Conservation (phyloP, 1,140 invertebrate species). For the Limonius californicus region DNA sequence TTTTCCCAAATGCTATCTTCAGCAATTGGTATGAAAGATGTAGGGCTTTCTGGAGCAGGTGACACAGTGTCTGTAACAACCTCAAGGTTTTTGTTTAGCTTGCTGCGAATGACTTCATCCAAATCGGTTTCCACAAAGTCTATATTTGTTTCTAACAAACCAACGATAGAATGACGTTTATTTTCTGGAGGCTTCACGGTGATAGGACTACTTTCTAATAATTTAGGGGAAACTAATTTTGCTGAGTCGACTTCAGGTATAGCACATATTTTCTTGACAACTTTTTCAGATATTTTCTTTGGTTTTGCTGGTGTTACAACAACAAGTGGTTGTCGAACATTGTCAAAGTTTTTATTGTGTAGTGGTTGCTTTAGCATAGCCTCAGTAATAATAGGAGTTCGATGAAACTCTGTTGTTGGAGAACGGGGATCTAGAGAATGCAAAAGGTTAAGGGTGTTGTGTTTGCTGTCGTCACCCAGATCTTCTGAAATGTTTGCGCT, state of each 20-base stretch:
- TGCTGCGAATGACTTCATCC: conserved; percentile 23
- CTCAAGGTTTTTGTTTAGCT: neutral
- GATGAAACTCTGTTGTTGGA: conserved; percentile 47
- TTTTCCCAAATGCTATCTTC: too few species aligned
- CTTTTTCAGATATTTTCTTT: neutral
- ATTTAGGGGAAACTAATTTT: conserved; percentile 26
- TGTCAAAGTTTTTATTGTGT: conserved; percentile 40
- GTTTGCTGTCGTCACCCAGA: conserved; percentile 22
- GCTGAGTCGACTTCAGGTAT: neutral
- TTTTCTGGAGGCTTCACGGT: conserved; percentile 21
- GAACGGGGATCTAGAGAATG: conserved; percentile 53
- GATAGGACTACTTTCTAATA: conserved; percentile 30
- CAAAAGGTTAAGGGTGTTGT: conserved; percentile 26
- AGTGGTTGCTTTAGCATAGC: conserved; percentile 24
- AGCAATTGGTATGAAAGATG: neutral
- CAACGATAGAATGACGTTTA: conserved; percentile 40
- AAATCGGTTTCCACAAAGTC: conserved; percentile 44
- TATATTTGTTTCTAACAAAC: conserved; percentile 43
- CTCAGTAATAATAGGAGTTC: conserved; percentile 48
- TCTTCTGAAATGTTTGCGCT: neutral
- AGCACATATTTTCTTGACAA: neutral
- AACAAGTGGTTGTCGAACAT: conserved; percentile 23
- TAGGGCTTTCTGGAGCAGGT: neutral
- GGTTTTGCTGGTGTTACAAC: neutral
- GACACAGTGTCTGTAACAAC: neutral